Evolutionary conservation across 2,888 invertebrate genomes (phyloP).

Genomic region (Dasypolia templi): DNA sequence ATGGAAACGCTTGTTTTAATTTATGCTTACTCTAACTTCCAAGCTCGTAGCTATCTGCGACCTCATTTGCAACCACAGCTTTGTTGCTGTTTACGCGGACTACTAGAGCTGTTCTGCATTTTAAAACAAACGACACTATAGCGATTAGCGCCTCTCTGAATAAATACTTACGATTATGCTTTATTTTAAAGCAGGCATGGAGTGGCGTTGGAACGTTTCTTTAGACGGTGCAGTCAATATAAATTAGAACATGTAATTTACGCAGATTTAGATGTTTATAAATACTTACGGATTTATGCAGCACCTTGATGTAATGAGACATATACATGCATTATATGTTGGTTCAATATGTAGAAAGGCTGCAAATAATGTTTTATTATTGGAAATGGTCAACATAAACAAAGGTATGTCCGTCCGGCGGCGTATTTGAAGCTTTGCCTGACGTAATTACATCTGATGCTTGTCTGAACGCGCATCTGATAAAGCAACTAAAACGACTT

Average conservation of each 20-base stretch:
- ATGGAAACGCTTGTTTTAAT: conserved; percentile 89
- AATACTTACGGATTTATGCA: conserved; percentile 3
- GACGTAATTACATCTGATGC: conserved; percentile 86
- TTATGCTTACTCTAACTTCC: conserved; percentile 88
- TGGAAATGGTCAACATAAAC: conserved; percentile 49
- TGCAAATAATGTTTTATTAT: conserved; percentile 29
- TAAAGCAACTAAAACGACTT: conserved; percentile 82
- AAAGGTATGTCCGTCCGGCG: conserved; percentile 78
- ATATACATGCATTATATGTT: conserved; percentile 1
- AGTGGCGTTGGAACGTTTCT: conserved; percentile 45
- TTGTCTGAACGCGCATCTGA: conserved; percentile 85
- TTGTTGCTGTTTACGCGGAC: conserved; percentile 80
- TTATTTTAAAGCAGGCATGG: conserved; percentile 55
- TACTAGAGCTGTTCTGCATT: conserved; percentile 75
- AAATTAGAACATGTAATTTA: not conserved
- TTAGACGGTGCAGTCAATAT: not conserved
- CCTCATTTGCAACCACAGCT: conserved; percentile 85
- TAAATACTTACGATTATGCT: conserved; percentile 72
- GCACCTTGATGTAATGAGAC: not conserved
- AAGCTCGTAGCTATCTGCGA: conserved; percentile 85
- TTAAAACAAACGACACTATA: conserved; percentile 71
- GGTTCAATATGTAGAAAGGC: not conserved
- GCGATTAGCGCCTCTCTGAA: conserved; percentile 65
- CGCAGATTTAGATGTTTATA: not conserved
- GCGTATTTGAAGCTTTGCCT: conserved; percentile 80